A percentile compares a stretch with the other conserved stretches of the same genome.
These are phyloP conservation scores for Micromys minutus DNA, from an alignment of 2,113 vertebrate species.

Conservation along the genomic window DNA sequence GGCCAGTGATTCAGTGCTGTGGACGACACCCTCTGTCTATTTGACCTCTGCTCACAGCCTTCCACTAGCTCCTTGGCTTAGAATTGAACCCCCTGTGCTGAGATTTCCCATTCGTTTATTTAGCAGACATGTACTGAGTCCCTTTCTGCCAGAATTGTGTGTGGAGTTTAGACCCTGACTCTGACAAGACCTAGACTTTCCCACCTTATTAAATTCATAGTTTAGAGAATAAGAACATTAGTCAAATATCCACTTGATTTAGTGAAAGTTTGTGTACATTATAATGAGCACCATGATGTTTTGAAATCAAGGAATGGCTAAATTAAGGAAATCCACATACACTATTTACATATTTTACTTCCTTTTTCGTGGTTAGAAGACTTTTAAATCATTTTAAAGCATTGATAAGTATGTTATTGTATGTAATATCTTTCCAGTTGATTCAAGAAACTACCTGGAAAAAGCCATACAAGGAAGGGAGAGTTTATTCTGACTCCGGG, in stretches of 20 bases:
- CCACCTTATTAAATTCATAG: not conserved
- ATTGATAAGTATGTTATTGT: not conserved
- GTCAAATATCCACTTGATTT: not conserved
- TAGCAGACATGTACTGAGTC: not conserved
- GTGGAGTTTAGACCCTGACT: not conserved
- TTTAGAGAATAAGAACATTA: not conserved
- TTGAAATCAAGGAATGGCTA: not conserved
- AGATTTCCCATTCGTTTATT: not conserved
- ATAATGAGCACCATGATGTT: not conserved
- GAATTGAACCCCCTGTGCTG: not conserved
- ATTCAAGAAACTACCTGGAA: not conserved
- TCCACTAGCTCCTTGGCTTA: not conserved
- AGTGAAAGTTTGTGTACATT: not conserved
- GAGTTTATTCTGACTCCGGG: not conserved
- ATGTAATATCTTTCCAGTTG: not conserved
- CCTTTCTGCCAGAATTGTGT: not conserved
- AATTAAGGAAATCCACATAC: not conserved
- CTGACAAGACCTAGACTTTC: not conserved
- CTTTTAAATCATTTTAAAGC: not conserved
- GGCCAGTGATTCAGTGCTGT: not conserved
- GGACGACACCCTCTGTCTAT: not conserved
- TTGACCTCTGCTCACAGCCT: not conserved
- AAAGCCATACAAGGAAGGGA: not conserved
- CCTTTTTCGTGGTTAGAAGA: not conserved
- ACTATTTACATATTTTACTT: not conserved